phyloP scores from a whole-genome alignment of 1,140 invertebrate genomes.

The Macrotrachela quadricornifera region DNA sequence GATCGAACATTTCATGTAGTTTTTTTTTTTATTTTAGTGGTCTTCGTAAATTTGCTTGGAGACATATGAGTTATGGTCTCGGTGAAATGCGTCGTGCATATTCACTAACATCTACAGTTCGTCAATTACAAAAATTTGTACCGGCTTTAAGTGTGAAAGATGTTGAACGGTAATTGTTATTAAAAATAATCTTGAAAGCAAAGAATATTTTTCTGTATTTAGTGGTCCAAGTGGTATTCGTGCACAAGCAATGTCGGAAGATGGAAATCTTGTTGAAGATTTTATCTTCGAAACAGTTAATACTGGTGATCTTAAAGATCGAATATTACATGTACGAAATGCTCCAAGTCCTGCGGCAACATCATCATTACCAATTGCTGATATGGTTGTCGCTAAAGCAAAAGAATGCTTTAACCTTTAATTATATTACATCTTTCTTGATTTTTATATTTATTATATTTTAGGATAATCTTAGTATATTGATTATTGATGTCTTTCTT shows the following conservation, averaged over 20 bases:
- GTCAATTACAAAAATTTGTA: slow-evolving; percentile 61
- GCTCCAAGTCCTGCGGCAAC: slow-evolving; percentile 89
- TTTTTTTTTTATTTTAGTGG: slow-evolving; percentile 38
- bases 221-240: slow-evolving; percentile 74
- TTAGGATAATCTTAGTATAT: too few species aligned
- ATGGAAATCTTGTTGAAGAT: slow-evolving; percentile 79
- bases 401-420: slow-evolving; percentile 42
- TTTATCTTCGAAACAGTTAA: slow-evolving; percentile 70
- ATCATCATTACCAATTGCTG: slow-evolving; percentile 79
- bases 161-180: slow-evolving; percentile 34
- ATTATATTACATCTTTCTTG: too few species aligned
- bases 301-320: slow-evolving; percentile 36
- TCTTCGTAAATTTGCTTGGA: slow-evolving; percentile 56
- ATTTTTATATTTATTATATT: too few species aligned
- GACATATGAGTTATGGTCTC: slow-evolving; percentile 54
- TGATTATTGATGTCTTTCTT: too few species aligned
- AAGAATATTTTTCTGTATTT: slow-evolving; percentile 8
- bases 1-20: too few species aligned
- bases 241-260: slow-evolving; percentile 71
- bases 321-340: slow-evolving; percentile 80
- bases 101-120: slow-evolving; percentile 51
- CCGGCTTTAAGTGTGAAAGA: slow-evolving; percentile 50
- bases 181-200: too few species aligned
- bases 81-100: slow-evolving; percentile 62
- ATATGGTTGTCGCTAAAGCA: slow-evolving; percentile 68